Base-by-base conservation (phyloP, 2,113 vertebrate species). In the Varanus salvator region DNA sequence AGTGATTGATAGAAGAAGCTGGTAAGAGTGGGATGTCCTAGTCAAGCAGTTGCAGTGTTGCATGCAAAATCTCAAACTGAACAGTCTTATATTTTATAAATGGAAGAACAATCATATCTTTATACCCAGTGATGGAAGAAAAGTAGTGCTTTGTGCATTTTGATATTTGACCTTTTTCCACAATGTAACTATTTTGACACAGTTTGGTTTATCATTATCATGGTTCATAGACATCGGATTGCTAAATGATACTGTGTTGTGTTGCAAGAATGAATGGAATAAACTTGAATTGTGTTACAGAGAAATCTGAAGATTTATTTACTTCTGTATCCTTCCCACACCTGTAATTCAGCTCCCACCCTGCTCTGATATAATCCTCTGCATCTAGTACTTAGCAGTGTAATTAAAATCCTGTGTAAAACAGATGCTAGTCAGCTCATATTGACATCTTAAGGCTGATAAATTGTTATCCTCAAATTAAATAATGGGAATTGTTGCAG, bases 221-320 rank as follows among this genome's bases (percentile, higher is more conserved):
- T 97, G 95, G 95, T 96, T 96, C 95, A 96, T 96, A 95, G 94
- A 93, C 95, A 96, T 96, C 95, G 90, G 96, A 97, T 96, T 97
- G 97, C 97, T 97, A 96, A 97, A 94, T 94, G 95, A 97, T 97
- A 96, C 95, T 93, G 96, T 97, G 96, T 97, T 96, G 95, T 97
- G 97, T 97, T 97, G 97, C 97, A 97, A 96, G 97, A 97, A 97
- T 95, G 97, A 97, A 97, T 97, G 97, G 97, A 97, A 97, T 97
- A 97, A 97, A 97, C 96, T 97, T 97, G 97, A 97, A 97, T 97
- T 97, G 97, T 97, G 97, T 91, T 96, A 95, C 87, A 96, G 76
- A 3, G 92, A 71, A 90, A 93, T 93, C 57, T 4, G 31, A 77
- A 69, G 83, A 77, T 87, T 94, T 84, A 87, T 93, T 95, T 92